A percentile compares a stretch with the other conserved stretches of the same genome.
Evolutionary conservation across 2,113 vertebrate genomes (phyloP).

Genomic region (Bettongia penicillata): DNA sequence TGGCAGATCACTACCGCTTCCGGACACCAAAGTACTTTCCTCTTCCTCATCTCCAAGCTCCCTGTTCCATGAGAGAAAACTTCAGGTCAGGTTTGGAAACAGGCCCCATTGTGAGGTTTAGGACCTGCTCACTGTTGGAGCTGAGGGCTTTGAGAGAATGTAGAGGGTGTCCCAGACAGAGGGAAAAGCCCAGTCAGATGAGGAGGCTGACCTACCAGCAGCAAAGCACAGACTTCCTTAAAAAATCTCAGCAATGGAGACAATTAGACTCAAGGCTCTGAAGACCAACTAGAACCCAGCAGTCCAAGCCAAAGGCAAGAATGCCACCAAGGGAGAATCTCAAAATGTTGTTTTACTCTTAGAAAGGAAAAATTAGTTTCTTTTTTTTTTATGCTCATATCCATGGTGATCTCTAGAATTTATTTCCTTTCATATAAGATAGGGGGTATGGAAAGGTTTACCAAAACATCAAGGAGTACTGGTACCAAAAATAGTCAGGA

Average conservation of each 20-base stretch:
- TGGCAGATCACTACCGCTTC: constrained; percentile 29
- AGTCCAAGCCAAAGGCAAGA: constrained; percentile 92
- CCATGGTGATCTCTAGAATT: background rate
- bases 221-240: constrained; percentile 90
- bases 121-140: constrained; percentile 85
- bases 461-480: background rate
- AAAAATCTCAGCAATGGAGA: constrained; percentile 93
- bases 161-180: constrained; percentile 94
- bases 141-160: constrained; percentile 87
- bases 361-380: background rate
- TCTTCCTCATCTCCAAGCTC: constrained; percentile 70
- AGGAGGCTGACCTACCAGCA: constrained; percentile 86
- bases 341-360: constrained; percentile 54
- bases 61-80: constrained; percentile 82
- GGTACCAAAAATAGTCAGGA: background rate
- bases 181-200: constrained; percentile 91
- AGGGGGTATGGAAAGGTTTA: background rate
- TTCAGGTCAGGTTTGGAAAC: constrained; percentile 83
- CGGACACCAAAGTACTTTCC: constrained; percentile 76
- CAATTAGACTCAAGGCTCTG: constrained; percentile 90
- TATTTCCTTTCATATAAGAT: background rate
- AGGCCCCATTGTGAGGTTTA: constrained; percentile 71
- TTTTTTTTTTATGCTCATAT: background rate
- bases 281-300: constrained; percentile 94
- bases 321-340: constrained; percentile 86